Conservation (phyloP, 2,797 vertebrate species). For the Pteronotus mesoamericanus region DNA sequence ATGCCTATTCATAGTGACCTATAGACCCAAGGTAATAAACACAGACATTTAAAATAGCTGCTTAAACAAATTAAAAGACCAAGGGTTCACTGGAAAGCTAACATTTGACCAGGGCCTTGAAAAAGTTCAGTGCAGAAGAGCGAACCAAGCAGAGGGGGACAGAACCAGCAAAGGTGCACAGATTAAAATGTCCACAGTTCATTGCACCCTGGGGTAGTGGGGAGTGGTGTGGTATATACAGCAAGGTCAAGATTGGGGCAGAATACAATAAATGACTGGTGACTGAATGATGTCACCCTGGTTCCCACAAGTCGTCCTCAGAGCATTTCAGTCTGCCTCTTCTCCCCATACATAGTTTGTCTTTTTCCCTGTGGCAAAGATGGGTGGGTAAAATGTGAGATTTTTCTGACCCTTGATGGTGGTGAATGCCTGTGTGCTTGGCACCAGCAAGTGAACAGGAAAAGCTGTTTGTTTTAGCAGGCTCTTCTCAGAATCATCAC, state of each 20-base stretch:
- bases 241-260: not conserved
- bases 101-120: not conserved
- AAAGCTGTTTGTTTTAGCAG: not conserved
- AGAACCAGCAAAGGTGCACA: not conserved
- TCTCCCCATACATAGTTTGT: not conserved
- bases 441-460: not conserved
- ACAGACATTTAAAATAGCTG: not conserved
- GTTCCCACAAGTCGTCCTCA: not conserved
- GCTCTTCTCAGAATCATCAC: not conserved
- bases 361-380: not conserved
- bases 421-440: not conserved
- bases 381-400: not conserved
- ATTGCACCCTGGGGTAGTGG: not conserved
- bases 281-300: not conserved
- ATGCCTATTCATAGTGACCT: not conserved
- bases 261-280: not conserved
- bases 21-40: not conserved
- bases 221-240: not conserved
- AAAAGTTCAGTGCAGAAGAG: not conserved
- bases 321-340: not conserved
- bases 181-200: not conserved
- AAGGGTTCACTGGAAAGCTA: not conserved
- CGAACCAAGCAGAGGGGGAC: not conserved
- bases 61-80: not conserved
- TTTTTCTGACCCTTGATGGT: not conserved